A percentile compares a stretch with the other conserved stretches of the same genome.
phyloP scores from a whole-genome alignment of 2,113 vertebrate species.

The Leucosticte australis region DNA sequence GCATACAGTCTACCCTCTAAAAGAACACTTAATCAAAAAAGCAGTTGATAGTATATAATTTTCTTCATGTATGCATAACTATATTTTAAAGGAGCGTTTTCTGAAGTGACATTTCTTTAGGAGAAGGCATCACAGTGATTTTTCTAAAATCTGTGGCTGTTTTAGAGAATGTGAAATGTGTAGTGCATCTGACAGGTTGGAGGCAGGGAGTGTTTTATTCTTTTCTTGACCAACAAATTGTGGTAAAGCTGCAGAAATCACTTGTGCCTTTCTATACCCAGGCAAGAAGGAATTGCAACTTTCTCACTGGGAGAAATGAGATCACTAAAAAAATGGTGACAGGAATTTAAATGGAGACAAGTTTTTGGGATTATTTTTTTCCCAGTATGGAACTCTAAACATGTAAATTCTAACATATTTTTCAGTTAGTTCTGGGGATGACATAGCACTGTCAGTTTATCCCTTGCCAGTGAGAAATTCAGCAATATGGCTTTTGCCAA shows the following conservation, averaged over 20 bases:
- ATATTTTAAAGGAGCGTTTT: neutral
- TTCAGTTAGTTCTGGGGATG: neutral
- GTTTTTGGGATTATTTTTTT: neutral
- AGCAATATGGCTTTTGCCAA: neutral
- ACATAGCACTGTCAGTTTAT: neutral
- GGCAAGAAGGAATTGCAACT: neutral
- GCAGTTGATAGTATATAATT: neutral
- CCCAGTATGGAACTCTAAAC: neutral
- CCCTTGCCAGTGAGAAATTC: neutral
- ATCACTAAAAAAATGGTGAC: neutral
- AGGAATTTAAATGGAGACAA: neutral
- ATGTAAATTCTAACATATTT: neutral
- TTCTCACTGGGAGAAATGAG: neutral
- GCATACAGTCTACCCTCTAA: neutral
- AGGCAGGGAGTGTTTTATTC: neutral
- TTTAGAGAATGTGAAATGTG: neutral
- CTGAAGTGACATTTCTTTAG: neutral
- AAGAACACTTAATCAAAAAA: neutral
- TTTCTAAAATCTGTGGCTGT: neutral
- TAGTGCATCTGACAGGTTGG: neutral
- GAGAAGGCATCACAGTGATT: neutral
- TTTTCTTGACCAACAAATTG: neutral
- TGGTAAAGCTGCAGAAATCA: neutral
- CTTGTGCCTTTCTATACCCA: neutral
- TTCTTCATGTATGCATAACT: neutral